Evolutionary conservation across 64 coral and sea anemone species (phyloP).

Genomic region (Platygyra sinensis): DNA sequence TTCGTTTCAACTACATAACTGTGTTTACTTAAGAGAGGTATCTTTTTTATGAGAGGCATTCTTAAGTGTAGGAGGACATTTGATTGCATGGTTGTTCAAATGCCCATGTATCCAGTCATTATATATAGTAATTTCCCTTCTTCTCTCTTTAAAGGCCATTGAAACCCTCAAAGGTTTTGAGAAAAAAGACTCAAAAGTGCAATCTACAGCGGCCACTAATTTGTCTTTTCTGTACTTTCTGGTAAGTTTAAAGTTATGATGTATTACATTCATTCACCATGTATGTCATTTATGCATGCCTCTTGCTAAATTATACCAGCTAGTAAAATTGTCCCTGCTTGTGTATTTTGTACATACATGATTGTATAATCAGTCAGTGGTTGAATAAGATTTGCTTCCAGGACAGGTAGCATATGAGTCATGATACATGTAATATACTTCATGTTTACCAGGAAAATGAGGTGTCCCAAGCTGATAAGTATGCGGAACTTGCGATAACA

Average conservation of each 20-base stretch:
- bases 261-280: neutral
- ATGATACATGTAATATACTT: neutral
- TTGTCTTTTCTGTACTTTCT: slow-evolving; percentile 95
- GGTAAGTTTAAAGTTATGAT: slow-evolving; percentile 59
- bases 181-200: slow-evolving; percentile 99
- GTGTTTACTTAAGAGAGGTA: too few species aligned
- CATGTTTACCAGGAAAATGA: slow-evolving; percentile 77
- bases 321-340: too few species aligned
- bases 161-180: slow-evolving; percentile 98
- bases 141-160: slow-evolving; percentile 65
- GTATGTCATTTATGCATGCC: too few species aligned
- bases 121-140: neutral
- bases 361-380: too few species aligned
- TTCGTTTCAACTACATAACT: too few species aligned
- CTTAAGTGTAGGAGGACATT: too few species aligned
- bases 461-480: slow-evolving; percentile 91
- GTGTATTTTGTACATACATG: too few species aligned
- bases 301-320: too few species aligned
- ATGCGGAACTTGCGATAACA: slow-evolving; percentile 93
- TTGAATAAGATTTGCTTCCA: too few species aligned
- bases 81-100: too few species aligned
- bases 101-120: neutral
- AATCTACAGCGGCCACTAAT: slow-evolving; percentile 95
- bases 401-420: too few species aligned
- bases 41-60: too few species aligned